These are phyloP conservation scores for Serrognathus titanus DNA, from an alignment of 2,888 invertebrate genomes.

Conservation along the genomic window DNA sequence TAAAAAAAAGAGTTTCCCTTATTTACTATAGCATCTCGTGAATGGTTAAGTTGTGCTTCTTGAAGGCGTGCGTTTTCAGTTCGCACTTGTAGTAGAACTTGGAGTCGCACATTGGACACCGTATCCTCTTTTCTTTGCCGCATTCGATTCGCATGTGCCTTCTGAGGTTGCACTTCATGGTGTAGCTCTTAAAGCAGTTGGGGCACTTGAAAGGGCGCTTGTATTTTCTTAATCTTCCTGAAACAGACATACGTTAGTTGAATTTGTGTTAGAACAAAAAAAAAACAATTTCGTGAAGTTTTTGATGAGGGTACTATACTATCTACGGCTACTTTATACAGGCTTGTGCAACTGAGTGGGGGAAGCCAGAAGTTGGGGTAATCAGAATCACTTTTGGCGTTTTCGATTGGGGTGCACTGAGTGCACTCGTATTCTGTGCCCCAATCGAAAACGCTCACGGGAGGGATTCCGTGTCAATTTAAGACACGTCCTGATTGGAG, in stretches of 20 bases:
- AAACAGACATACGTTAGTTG: constrained; percentile 9
- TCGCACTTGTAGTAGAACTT: constrained; percentile 16
- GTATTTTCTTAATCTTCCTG: constrained; percentile 4
- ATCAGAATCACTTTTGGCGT: too few species aligned
- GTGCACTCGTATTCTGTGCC: too few species aligned
- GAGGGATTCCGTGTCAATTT: too few species aligned
- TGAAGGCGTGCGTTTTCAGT: constrained; percentile 14
- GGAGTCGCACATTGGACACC: constrained; percentile 20
- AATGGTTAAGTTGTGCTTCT: constrained; percentile 14
- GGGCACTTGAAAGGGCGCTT: constrained; percentile 16
- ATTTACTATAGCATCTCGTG: neutral
- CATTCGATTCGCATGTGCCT: constrained; percentile 31
- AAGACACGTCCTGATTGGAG: too few species aligned
- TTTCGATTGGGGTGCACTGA: too few species aligned
- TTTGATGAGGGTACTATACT: neutral
- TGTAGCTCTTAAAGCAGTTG: constrained; percentile 28
- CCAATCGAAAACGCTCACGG: too few species aligned
- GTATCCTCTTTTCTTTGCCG: constrained; percentile 28
- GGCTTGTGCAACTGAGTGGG: too few species aligned
- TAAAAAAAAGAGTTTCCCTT: too few species aligned
- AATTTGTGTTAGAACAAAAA: neutral
- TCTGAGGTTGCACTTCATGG: constrained; percentile 25
- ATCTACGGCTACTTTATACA: neutral
- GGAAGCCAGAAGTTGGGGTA: too few species aligned
- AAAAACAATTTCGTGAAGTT: neutral